These are phyloP conservation scores for Plusia festucae DNA, from an alignment of 2,888 invertebrate genomes.

Conservation along the genomic window DNA sequence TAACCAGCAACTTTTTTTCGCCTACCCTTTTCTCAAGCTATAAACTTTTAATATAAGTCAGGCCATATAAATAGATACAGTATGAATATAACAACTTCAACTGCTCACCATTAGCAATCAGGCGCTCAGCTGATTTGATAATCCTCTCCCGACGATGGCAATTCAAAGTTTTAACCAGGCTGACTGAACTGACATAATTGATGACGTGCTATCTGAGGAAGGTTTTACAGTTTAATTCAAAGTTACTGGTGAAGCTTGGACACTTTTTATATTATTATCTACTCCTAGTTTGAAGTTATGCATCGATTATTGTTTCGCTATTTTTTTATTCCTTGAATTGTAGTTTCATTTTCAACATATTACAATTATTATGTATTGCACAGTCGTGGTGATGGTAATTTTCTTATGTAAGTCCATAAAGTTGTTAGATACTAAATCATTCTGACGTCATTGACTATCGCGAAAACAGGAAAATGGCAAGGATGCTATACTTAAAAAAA, in stretches of 20 bases:
- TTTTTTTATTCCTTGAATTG: too few species aligned
- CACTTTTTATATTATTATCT: neutral
- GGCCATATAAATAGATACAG: neutral
- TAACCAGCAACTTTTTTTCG: too few species aligned
- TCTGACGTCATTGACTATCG: too few species aligned
- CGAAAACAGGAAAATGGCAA: too few species aligned
- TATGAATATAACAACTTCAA: neutral
- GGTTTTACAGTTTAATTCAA: neutral
- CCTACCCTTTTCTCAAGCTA: too few species aligned
- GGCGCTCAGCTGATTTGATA: constrained; percentile 1
- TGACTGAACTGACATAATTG: constrained; percentile 2
- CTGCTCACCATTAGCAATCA: neutral
- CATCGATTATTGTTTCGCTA: neutral
- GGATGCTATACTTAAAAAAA: too few species aligned
- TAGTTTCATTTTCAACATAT: too few species aligned
- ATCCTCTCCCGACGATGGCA: neutral
- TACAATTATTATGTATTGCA: too few species aligned
- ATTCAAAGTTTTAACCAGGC: constrained; percentile 5
- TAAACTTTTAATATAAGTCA: neutral
- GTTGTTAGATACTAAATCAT: too few species aligned
- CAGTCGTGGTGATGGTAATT: too few species aligned
- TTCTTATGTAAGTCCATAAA: too few species aligned
- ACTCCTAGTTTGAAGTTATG: neutral
- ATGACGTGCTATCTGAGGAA: neutral
- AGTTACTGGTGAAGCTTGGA: neutral